phyloP scores from a whole-genome alignment of 1,140 invertebrate species.

The Drosophila subpulchrella region DNA sequence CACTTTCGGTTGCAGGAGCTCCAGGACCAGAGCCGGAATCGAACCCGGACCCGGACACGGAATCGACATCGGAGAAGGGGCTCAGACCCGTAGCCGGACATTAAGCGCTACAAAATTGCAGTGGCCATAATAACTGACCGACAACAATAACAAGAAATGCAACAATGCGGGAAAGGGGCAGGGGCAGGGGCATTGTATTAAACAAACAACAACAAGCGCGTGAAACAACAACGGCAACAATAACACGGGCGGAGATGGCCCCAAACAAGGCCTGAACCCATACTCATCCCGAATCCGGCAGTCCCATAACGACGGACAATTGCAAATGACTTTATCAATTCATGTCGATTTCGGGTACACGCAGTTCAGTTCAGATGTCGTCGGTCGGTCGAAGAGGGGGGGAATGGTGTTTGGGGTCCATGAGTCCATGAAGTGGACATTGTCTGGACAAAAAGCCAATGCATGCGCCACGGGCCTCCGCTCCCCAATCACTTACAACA shows the following conservation, averaged over 20 bases:
- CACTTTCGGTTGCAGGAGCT: conserved; percentile 69
- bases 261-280: conserved; percentile 24
- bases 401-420: conserved; percentile 20
- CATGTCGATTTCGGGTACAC: conserved; percentile 76
- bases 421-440: conserved; percentile 63
- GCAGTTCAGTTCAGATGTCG: conserved; percentile 49
- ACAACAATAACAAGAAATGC: conserved; percentile 48
- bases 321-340: conserved; percentile 83
- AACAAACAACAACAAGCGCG: conserved; percentile 77
- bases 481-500: conserved; percentile 65
- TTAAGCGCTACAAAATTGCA: conserved; percentile 81
- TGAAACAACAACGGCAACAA: conserved; percentile 58
- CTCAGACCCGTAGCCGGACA: conserved; percentile 53
- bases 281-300: neutral
- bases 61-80: neutral
- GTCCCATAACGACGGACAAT: conserved; percentile 78
- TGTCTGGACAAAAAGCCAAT: conserved; percentile 73
- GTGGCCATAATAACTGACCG: conserved; percentile 78
- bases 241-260: conserved; percentile 35
- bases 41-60: neutral
- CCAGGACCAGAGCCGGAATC: neutral
- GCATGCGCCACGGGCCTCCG: conserved; percentile 35
- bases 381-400: conserved; percentile 1
- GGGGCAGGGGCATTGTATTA: conserved; percentile 49
- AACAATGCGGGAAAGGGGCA: conserved; percentile 30